Conservation (phyloP, 53 echinoderm and acorn worm genomes). For the Patiria pectinifera region DNA sequence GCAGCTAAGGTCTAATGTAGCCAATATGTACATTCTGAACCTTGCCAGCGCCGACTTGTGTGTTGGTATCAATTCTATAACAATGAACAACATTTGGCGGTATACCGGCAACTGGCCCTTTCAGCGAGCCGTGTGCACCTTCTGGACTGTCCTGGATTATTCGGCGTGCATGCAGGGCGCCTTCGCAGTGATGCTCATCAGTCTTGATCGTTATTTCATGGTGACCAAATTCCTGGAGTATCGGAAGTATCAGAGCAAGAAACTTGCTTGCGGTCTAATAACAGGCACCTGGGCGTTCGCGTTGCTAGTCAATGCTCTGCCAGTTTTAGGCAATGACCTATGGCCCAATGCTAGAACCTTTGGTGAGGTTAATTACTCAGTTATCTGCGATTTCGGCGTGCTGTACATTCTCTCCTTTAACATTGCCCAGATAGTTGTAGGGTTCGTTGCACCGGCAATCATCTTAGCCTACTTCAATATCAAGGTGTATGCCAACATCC, state of each 20-base stretch:
- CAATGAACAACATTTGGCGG: conserved; percentile 46
- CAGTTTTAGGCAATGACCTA: conserved; percentile 23
- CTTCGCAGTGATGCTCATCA: conserved; percentile 56
- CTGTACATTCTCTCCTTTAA: conserved; percentile 54
- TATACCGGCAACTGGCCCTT: conserved; percentile 63
- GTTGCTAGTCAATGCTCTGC: conserved; percentile 16
- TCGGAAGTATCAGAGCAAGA: conserved; percentile 32
- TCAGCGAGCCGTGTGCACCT: conserved; percentile 1
- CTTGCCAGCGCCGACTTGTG: conserved; percentile 55
- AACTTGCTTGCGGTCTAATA: conserved; percentile 2
- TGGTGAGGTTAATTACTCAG: neutral
- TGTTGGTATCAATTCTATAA: conserved; percentile 35
- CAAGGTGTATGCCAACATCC: conserved; percentile 47
- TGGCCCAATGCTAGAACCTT: conserved; percentile 18
- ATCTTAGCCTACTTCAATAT: conserved; percentile 44
- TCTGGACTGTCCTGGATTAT: conserved; percentile 45
- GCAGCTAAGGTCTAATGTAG: conserved; percentile 45
- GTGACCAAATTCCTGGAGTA: conserved; percentile 42
- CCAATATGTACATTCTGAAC: conserved; percentile 51
- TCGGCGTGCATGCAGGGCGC: conserved; percentile 44
- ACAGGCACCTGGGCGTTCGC: conserved; percentile 26
- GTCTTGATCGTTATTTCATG: conserved; percentile 59
- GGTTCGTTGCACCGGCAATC: conserved; percentile 26
- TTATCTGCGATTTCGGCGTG: conserved; percentile 50
- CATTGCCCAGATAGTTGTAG: conserved; percentile 22